Conservation (phyloP, 1,140 invertebrate genomes). For the Acromyrmex echinatior region DNA sequence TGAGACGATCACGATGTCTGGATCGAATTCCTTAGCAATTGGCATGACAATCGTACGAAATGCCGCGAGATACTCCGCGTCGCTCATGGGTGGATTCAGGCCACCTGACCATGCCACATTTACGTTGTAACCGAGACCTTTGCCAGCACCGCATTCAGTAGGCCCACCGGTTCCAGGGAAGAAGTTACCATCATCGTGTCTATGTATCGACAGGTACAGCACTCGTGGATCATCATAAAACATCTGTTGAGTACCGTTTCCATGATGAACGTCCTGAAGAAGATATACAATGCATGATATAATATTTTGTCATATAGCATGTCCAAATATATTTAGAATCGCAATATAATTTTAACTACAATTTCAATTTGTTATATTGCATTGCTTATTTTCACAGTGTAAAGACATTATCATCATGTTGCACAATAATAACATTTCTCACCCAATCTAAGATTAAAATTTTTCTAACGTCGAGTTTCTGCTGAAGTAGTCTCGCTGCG, state of each 20-base stretch:
- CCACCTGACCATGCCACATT: conserved; percentile 98
- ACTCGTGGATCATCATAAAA: conserved; percentile 98
- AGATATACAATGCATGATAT: conserved; percentile 32
- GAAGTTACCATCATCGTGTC: conserved; percentile 99
- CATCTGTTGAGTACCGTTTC: conserved; percentile 99
- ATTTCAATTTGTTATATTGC: neutral
- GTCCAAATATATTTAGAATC: neutral
- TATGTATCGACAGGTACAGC: conserved; percentile 98
- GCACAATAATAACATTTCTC: conserved; percentile 55
- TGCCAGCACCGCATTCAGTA: conserved; percentile 95
- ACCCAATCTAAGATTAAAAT: conserved; percentile 99
- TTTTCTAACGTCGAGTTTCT: conserved; percentile 94
- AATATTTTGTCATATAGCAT: neutral
- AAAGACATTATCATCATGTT: neutral
- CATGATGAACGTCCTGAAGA: conserved; percentile 98
- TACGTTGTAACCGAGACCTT: conserved; percentile 98
- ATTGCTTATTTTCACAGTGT: neutral
- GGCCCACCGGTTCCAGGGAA: conserved; percentile 99
- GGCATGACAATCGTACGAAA: conserved; percentile 98
- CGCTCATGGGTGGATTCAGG: conserved; percentile 96
- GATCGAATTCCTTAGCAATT: conserved; percentile 96
- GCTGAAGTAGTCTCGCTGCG: conserved; percentile 95
- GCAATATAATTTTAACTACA: neutral
- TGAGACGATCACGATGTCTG: conserved; percentile 98
- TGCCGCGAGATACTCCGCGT: conserved; percentile 99